Base-by-base conservation (phyloP, 92 coral and sea anemone genomes). In the Porites lobata region DNA sequence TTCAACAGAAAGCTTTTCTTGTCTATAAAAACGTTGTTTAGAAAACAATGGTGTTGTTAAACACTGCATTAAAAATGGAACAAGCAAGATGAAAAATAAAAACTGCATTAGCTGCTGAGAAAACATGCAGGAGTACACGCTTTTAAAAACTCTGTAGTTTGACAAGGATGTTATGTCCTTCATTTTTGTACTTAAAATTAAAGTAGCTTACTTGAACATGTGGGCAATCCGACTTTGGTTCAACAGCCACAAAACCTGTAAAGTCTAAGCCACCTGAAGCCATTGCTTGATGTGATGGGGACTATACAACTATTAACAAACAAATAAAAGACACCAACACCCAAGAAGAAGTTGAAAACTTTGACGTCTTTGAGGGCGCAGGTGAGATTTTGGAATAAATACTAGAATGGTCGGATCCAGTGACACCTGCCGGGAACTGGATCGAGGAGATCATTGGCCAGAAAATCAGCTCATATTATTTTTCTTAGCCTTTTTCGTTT, bases 221-320 rank as follows among this genome's bases (percentile, higher is more conserved):
- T 17, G 96, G 98, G 77, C 99, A 97, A 73, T 97, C 98, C 9
- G 64, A 91, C 87, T 97, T 97, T 26, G 95, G 93, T n/a, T 84
- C 84, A 13, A 97, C 95, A 17, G 98, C 47, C 47, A 38, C 91
- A 91, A 92, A 97, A 57, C 94, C 94, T 56, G 43, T 14, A 18
- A 6, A 13, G 59, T 83, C 81, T 9, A 12, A 63, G 26, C 80
- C 79, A 72, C 87, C 79, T 2, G 75, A 43, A 43, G 87, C 87
- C 87, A 84, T 83, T 43, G 19, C 14, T 19, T 24, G 61, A 56
- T 10, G 61, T 38, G 47, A 38, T 38, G 47, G 47, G 7, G 62
- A 4, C 11, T 50, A 15, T 6, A 58, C 53, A 22, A 50, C 21
- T 56, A 14, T 1, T 32, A 72, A 38, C 38, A 18, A 43, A 50